phyloP scores from a whole-genome alignment of 37 sponge, comb jelly and placozoan genomes.

The Geodia barretti region DNA sequence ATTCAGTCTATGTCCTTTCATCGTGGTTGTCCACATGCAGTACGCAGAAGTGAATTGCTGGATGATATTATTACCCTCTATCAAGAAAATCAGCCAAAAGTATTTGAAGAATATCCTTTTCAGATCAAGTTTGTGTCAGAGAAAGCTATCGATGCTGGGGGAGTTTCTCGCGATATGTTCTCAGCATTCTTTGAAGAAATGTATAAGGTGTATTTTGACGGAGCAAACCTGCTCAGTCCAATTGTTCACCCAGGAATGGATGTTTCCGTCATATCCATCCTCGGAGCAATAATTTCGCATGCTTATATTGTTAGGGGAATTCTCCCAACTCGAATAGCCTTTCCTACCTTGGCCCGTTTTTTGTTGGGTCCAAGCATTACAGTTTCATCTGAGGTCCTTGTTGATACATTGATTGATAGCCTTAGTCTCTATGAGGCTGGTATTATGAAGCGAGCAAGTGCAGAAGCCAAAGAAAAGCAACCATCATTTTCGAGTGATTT shows the following conservation, averaged over 20 bases:
- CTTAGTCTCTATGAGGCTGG: not conserved
- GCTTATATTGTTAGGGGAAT: not conserved
- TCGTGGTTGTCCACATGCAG: not conserved
- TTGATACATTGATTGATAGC: not conserved
- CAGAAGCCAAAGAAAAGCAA: not conserved
- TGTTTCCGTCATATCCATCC: not conserved
- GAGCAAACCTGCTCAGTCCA: not conserved
- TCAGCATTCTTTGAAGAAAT: not conserved
- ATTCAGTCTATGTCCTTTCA: not conserved
- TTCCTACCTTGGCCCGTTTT: not conserved
- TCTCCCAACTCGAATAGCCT: slow-evolving; percentile 4
- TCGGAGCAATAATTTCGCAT: slow-evolving; percentile 22
- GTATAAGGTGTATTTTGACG: not conserved
- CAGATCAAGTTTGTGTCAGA: not conserved
- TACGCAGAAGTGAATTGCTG: not conserved
- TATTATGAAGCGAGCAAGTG: not conserved
- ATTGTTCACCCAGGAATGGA: not conserved
- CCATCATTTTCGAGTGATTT: not conserved
- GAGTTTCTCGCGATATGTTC: slow-evolving; percentile 5
- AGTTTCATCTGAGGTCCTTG: not conserved
- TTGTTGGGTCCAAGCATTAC: not conserved
- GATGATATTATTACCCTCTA: slow-evolving; percentile 9
- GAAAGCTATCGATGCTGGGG: slow-evolving; percentile 10
- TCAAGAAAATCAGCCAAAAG: not conserved
- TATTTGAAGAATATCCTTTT: not conserved